Percentiles rank a stretch among this genome's conserved stretches.
These are phyloP conservation scores for Hypotaenidia philippensis DNA, from an alignment of 2,797 vertebrate genomes.

Conservation along the genomic window DNA sequence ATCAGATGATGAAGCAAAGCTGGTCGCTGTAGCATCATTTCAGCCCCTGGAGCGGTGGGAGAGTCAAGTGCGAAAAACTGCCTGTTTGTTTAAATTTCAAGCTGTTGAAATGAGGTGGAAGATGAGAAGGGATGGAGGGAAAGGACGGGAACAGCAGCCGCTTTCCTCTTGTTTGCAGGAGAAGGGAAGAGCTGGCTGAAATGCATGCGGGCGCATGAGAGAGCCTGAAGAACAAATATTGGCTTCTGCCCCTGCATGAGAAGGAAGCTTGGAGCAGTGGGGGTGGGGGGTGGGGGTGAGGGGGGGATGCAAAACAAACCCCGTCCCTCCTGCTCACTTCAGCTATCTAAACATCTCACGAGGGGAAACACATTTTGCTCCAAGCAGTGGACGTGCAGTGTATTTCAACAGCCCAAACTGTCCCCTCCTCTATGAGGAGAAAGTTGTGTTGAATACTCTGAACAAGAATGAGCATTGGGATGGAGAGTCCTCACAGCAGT, in stretches of 20 bases:
- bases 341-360: neutral
- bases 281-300: too few relatives aligned
- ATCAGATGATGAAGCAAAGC: neutral
- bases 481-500: fast-evolving
- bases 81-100: neutral
- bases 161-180: neutral
- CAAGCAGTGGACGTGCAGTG: neutral
- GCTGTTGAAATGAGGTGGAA: neutral
- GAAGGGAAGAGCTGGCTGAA: neutral
- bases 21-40: neutral
- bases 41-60: neutral
- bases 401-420: neutral
- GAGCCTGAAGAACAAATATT: constrained; percentile 32
- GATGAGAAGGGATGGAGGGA: neutral
- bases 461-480: fast-evolving
- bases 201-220: constrained; percentile 47
- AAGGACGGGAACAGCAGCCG: fast-evolving
- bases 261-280: neutral
- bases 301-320: neutral
- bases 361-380: neutral
- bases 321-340: neutral
- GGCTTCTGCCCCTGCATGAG: neutral
- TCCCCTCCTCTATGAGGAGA: neutral
- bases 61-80: neutral
- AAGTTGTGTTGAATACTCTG: fast-evolving